Conservation (phyloP, 1,140 invertebrate genomes). For the Halesus radiatus region DNA sequence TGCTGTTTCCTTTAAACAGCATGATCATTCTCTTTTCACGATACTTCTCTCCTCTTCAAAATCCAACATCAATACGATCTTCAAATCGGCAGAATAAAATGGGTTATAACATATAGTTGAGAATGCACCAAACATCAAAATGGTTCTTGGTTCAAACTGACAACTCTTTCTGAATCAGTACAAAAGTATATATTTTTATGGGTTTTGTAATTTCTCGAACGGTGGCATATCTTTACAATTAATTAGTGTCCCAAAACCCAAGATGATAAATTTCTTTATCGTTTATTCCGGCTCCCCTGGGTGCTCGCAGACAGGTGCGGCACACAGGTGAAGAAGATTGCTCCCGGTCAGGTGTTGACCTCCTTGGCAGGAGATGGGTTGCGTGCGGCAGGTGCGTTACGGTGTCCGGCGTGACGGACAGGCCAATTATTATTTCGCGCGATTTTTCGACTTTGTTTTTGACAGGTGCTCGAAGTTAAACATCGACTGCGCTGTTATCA, state of each 20-base stretch:
- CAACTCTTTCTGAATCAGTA: too few relatives aligned
- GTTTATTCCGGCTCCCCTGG: too few relatives aligned
- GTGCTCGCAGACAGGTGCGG: too few relatives aligned
- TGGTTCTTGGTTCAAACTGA: too few relatives aligned
- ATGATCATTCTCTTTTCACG: slow-evolving; percentile 69
- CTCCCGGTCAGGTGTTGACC: slow-evolving; percentile 21
- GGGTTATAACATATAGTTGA: too few relatives aligned
- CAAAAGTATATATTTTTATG: too few relatives aligned
- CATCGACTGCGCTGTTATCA: neutral
- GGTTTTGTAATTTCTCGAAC: too few relatives aligned
- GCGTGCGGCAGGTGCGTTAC: slow-evolving; percentile 5
- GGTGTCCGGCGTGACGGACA: slow-evolving; percentile 29
- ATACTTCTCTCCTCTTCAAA: neutral
- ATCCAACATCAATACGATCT: slow-evolving; percentile 32
- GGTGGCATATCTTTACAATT: too few relatives aligned
- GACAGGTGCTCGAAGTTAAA: slow-evolving; percentile 30
- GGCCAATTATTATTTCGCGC: slow-evolving; percentile 31
- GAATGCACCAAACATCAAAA: too few relatives aligned
- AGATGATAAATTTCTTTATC: too few relatives aligned
- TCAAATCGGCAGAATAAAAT: too few relatives aligned
- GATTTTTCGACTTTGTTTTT: slow-evolving; percentile 39
- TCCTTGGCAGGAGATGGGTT: slow-evolving; percentile 13
- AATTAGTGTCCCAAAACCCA: too few relatives aligned
- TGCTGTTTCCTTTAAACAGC: slow-evolving; percentile 87
- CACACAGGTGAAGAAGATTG: slow-evolving; percentile 2